Evolutionary conservation across 2,888 invertebrate genomes (phyloP), one percentile per base, ranked within the genome.

Genomic region (Slavum lentiscoides): DNA sequence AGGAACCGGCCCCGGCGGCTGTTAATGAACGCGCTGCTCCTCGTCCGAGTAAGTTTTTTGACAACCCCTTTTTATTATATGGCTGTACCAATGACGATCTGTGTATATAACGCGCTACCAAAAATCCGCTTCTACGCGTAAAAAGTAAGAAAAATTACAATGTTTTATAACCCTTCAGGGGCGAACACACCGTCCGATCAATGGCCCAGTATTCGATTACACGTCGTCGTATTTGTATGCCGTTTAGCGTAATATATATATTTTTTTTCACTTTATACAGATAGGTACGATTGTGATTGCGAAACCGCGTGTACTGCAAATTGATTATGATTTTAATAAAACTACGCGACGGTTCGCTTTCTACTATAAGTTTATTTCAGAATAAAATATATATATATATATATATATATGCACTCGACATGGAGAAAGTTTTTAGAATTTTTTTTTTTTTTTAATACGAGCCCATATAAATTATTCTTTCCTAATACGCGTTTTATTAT

Each of bases 201-300:
- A 59, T 75, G 75, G 75, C 75, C 43, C n/a, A 59, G 67, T 77
- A 62, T 77, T 53, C 77, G 62, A 77, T 77, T 77, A 62, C 69
- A 62, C 30, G 30, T 43, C 43, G 43, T n/a, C 30, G 30, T 4
- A 30, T 30, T 30, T 15, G n/a, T n/a, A n/a, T n/a, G 9, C 21
- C 62, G 13, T 70, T 70, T 70, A 77, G 69, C 69, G 62, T 70
- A 70, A 69, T 69, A 61, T 75, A 43, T 30, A 30, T 30, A 67
- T 43, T 59, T 74, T 67, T 30, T 19, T 76, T 30, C 21, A 39
- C 15, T 75, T 30, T 4, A 30, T 59, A 23, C 23, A 43, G 43
- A 5, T n/a, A n/a, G n/a, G n/a, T 76, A 59, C n/a, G 58, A 59
- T 74, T 66, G 66, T 37, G n/a, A 66, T 23, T 7, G 53, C 49